Evolutionary conservation across 2,888 invertebrate species (phyloP).

Genomic region (Drosophila koepferae): DNA sequence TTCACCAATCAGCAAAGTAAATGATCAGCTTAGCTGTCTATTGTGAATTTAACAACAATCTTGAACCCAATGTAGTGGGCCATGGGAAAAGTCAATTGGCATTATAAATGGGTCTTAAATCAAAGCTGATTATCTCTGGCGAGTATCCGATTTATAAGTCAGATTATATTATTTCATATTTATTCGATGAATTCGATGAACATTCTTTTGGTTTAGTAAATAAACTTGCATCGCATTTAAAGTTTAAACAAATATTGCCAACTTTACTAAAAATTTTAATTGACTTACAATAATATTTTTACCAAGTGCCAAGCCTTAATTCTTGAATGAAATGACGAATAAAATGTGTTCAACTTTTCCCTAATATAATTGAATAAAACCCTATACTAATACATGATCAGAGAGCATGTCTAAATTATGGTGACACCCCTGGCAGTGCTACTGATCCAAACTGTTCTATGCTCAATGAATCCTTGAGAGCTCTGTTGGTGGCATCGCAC

Average conservation of each 20-base stretch:
- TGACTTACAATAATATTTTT: too few species aligned
- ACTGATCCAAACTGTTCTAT: background rate
- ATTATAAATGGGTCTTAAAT: slow-evolving; percentile 6
- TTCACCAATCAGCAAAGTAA: slow-evolving; percentile 56
- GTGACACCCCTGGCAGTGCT: background rate
- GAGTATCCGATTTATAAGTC: background rate
- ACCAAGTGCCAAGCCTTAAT: too few species aligned
- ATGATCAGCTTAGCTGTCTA: slow-evolving; percentile 34
- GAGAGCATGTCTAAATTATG: slow-evolving; percentile 21
- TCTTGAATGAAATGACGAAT: background rate
- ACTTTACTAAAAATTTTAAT: too few species aligned
- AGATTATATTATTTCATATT: background rate
- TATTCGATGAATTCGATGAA: background rate
- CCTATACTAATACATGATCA: background rate
- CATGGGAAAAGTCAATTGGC: slow-evolving; percentile 38
- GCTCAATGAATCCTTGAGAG: slow-evolving; percentile 48
- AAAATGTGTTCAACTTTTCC: background rate
- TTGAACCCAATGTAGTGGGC: slow-evolving; percentile 11
- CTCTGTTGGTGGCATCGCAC: slow-evolving; percentile 49
- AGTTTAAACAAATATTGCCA: too few species aligned
- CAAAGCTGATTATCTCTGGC: background rate
- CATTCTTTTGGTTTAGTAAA: too few species aligned
- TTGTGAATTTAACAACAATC: slow-evolving; percentile 27
- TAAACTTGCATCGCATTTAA: too few species aligned
- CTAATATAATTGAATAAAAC: background rate